These are phyloP conservation scores for Sminthurides bifidus DNA, from an alignment of 1,140 invertebrate genomes.

Conservation along the genomic window DNA sequence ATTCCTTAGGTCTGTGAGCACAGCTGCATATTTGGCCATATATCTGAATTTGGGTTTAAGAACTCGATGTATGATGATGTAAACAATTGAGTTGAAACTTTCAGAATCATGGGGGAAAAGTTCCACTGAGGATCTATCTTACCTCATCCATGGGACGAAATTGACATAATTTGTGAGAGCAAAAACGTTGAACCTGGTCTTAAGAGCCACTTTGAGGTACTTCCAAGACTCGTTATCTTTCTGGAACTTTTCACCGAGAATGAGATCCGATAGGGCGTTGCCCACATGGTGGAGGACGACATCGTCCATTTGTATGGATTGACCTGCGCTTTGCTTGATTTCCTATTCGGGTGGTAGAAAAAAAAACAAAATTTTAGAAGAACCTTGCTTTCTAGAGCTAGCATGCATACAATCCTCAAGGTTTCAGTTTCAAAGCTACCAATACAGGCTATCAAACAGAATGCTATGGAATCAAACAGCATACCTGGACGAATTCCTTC, in stretches of 20 bases:
- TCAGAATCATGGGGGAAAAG: too few relatives aligned
- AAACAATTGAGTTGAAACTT: too few relatives aligned
- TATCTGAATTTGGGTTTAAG: too few relatives aligned
- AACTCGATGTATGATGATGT: too few relatives aligned
- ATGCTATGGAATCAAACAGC: too few relatives aligned
- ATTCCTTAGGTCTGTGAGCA: neutral
- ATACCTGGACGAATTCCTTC: slow-evolving; percentile 36
- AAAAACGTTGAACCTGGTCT: slow-evolving; percentile 63
- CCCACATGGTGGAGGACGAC: slow-evolving; percentile 57
- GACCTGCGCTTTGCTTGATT: slow-evolving; percentile 18
- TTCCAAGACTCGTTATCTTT: slow-evolving; percentile 57
- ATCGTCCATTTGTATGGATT: slow-evolving; percentile 40
- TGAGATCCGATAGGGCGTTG: slow-evolving; percentile 58
- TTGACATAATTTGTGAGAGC: slow-evolving; percentile 67
- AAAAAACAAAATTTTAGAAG: too few relatives aligned
- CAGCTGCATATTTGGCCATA: neutral
- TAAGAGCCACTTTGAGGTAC: slow-evolving; percentile 58
- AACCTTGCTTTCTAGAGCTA: too few relatives aligned
- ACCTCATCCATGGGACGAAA: slow-evolving; percentile 69
- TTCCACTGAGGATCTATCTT: too few relatives aligned
- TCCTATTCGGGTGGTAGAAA: too few relatives aligned
- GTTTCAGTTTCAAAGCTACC: too few relatives aligned
- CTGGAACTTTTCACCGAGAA: slow-evolving; percentile 58
- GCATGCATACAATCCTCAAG: too few relatives aligned
- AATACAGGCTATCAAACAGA: too few relatives aligned